Evolutionary conservation across 2,888 invertebrate species (phyloP).

Genomic region (Drosophila prostipennis): DNA sequence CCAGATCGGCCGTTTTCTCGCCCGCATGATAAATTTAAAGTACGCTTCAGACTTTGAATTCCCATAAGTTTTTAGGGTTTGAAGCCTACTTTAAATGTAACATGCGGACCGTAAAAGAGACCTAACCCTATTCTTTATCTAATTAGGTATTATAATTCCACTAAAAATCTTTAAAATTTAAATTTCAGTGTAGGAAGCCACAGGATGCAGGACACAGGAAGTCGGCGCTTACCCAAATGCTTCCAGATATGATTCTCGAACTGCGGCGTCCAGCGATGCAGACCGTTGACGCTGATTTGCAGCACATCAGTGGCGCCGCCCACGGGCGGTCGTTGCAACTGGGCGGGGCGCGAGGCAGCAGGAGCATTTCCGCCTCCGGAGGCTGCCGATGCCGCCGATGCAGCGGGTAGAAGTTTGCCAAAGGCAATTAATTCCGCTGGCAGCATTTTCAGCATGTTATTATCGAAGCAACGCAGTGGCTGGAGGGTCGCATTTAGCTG

Average conservation of each 20-base stretch:
- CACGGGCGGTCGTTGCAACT: conserved; percentile 54
- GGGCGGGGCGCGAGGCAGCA: conserved; percentile 47
- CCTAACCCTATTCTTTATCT: no score
- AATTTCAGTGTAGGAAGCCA: neutral
- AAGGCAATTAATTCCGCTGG: conserved; percentile 84
- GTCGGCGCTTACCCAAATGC: conserved; percentile 82
- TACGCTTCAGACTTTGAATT: no score
- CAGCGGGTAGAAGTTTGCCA: conserved; percentile 82
- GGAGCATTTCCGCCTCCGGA: conserved; percentile 2
- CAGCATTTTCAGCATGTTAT: conserved; percentile 83
- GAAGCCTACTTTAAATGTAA: no score
- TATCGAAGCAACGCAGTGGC: conserved; percentile 82
- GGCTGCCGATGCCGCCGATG: conserved; percentile 16
- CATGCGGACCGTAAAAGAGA: no score
- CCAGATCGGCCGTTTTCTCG: no score
- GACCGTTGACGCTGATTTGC: conserved; percentile 82
- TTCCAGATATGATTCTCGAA: conserved; percentile 84
- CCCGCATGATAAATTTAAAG: no score
- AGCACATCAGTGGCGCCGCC: conserved; percentile 74
- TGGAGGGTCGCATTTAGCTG: conserved; percentile 84
- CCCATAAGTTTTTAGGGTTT: no score
- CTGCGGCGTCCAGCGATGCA: conserved; percentile 83
- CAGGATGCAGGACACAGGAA: conserved; percentile 18
- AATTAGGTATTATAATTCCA: no score
- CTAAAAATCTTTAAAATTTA: no score